Percentiles rank a stretch among this genome's conserved stretches.
Evolutionary conservation across 2,888 invertebrate species (phyloP).

Genomic region (Lasioglossum oenotherae): DNA sequence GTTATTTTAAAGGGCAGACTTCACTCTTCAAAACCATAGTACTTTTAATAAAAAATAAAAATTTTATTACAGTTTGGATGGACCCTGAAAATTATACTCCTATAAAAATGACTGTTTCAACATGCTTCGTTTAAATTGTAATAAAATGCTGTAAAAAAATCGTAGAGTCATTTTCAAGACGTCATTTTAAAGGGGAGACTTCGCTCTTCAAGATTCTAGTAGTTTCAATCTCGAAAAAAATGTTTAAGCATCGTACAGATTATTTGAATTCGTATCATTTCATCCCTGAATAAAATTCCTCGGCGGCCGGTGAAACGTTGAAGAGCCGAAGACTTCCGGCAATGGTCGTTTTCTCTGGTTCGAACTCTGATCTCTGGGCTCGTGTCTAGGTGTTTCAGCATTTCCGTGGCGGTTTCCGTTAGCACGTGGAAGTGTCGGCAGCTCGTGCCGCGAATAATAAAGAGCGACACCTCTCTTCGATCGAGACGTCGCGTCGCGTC

Average conservation of each 20-base stretch:
- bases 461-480: constrained; percentile 32
- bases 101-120: no score
- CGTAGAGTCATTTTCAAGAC: not conserved
- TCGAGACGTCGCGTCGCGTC: constrained; percentile 38
- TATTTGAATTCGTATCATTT: no score
- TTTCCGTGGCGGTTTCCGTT: constrained; percentile 27
- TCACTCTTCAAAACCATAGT: no score
- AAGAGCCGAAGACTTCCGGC: not conserved
- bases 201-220: no score
- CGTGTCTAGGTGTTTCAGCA: not conserved
- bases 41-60: not conserved
- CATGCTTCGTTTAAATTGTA: not conserved
- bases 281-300: not conserved
- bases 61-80: no score
- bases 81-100: no score
- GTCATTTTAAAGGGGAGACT: not conserved
- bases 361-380: not conserved
- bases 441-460: constrained; percentile 44
- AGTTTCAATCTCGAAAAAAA: not conserved
- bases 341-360: not conserved
- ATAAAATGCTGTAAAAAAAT: not conserved
- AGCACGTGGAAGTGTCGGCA: constrained; percentile 19
- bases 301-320: not conserved
- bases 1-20: not conserved
- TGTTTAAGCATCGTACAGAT: not conserved